Conservation (phyloP, 2,888 invertebrate genomes). For the Cryptocephalus primarius region DNA sequence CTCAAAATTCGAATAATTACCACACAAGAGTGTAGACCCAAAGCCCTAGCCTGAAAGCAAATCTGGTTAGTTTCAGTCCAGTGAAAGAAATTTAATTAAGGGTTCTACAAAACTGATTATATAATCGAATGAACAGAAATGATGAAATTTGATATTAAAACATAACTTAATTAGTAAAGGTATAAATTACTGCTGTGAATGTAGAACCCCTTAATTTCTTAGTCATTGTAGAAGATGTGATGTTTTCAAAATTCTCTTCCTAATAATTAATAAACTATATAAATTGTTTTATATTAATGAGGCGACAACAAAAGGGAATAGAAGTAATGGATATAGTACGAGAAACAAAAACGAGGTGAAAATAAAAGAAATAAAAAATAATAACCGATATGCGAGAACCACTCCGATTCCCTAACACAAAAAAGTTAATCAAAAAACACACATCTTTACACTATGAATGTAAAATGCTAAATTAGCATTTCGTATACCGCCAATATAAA, state of each 20-base stretch:
- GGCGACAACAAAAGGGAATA: conserved; percentile 27
- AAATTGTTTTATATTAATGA: conserved; percentile 4
- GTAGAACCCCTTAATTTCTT: conserved; percentile 25
- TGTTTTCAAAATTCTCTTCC: conserved; percentile 20
- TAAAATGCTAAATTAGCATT: neutral
- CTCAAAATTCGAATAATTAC: conserved; percentile 92
- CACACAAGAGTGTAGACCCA: conserved; percentile 90
- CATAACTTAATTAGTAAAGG: neutral
- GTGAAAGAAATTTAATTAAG: conserved; percentile 4
- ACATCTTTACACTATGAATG: conserved; percentile 31
- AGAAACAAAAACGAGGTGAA: conserved; percentile 20
- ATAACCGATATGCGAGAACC: conserved; percentile 7
- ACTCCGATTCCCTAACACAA: conserved; percentile 18
- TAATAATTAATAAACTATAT: conserved; percentile 6
- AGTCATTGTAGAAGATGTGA: conserved; percentile 29
- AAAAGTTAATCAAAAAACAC: conserved; percentile 22
- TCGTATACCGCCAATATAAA: neutral
- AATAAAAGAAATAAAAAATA: conserved; percentile 16
- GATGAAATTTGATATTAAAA: neutral
- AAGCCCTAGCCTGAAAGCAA: conserved; percentile 79
- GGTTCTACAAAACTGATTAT: conserved; percentile 17
- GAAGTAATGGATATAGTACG: conserved; percentile 23
- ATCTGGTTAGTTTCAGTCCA: neutral
- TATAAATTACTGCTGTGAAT: conserved; percentile 6
- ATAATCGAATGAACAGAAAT: neutral